Evolutionary conservation across 2,888 invertebrate species (phyloP).

Genomic region (Drosophila parthenogenetica): DNA sequence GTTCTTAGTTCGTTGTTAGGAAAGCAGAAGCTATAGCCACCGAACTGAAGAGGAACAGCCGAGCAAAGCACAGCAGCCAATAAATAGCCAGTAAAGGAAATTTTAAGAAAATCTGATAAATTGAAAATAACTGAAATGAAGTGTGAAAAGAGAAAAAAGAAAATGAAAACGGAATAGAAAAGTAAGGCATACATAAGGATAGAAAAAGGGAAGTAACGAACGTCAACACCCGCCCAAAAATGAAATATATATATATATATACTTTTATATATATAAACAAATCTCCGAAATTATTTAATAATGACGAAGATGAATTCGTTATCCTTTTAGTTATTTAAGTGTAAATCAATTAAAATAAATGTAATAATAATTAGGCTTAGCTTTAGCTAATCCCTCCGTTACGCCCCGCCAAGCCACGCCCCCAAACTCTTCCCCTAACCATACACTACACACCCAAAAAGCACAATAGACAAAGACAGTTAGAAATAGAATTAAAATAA

Average conservation of each 20-base stretch:
- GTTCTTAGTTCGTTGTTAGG: constrained; percentile 21
- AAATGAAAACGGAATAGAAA: background rate
- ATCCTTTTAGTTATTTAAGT: constrained; percentile 38
- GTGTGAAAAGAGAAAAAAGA: background rate
- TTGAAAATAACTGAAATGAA: background rate
- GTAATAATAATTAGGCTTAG: constrained; percentile 64
- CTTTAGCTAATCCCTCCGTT: constrained; percentile 43
- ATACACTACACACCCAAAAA: constrained; percentile 6
- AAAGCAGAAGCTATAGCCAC: constrained; percentile 4
- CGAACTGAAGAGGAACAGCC: background rate
- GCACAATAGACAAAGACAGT: constrained; percentile 3
- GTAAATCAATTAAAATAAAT: constrained; percentile 39
- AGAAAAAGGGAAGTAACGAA: constrained; percentile 11
- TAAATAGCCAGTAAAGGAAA: too few species aligned
- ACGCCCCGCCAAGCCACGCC: constrained; percentile 8
- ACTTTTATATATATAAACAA: constrained; percentile 10
- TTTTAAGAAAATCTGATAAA: too few species aligned
- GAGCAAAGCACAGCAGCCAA: too few species aligned
- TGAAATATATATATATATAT: background rate
- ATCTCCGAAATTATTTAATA: constrained; percentile 38
- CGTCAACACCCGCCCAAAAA: constrained; percentile 33
- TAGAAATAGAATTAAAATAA: background rate
- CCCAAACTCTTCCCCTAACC: background rate
- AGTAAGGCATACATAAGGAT: background rate
- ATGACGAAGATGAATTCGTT: constrained; percentile 47